Base-by-base conservation (phyloP, 1,140 invertebrate genomes). In the Drosophila cardini region DNA sequence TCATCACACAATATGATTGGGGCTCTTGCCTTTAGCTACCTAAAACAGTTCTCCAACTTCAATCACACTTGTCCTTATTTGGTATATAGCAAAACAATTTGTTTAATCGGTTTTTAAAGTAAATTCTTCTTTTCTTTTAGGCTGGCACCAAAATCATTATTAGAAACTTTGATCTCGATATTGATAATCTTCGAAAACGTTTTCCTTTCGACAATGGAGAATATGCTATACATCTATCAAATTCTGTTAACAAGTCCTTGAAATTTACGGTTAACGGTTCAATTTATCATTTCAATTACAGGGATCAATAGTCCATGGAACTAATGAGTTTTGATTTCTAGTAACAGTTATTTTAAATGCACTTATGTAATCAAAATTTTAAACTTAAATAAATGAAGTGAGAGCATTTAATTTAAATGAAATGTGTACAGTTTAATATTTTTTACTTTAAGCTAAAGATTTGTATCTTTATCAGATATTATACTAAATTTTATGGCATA, bases 181-280 rank as follows among this genome's bases (percentile, higher is more conserved):
- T 78, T 2, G 61, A 65, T 13, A 3, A 48, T 2, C n/a, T 75
- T 1, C 53, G 48, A 10, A 4, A 9, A 43, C 72, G 72, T n/a
- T 78, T 72, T 50, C 61, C 72, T 9, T 26, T 75, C 21, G 60
- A 75, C 1, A 53, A 32, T 10, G 76, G 76, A 3, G 68, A 76
- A 56, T 76, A 78, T 45, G 76, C 48, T 10, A 0, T 67, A 26
- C 13, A 26, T 13, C 0, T 74, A 0, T 21, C 21, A 5, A 15
- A 40, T 32, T 32, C 30, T 3, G 13, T 15, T 36, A 16, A 32
- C 3, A 60, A 73, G 2, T 18, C n/a, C 4, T 3, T 42, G 1
- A n/a, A 2, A 8, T 2, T 1, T 2, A 11, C 3, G 18, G 10
- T 72, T 0, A 76, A 76, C 9, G 56, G 62, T n/a, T 73, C 63